Evolutionary conservation across 2,113 vertebrate genomes (phyloP).

Genomic region (Canis aureus): DNA sequence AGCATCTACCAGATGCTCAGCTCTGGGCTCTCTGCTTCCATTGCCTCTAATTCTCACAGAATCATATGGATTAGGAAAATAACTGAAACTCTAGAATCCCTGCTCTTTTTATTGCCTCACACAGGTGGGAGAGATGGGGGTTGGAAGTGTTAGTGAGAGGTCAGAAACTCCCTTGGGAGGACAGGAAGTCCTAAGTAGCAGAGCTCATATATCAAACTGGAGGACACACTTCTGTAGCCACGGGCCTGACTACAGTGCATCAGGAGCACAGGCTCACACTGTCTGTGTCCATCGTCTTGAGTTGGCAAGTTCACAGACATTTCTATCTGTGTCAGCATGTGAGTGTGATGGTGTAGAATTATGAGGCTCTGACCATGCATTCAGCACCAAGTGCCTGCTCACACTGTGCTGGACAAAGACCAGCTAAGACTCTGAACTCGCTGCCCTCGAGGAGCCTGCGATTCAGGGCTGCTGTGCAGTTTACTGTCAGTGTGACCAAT

Average conservation of each 20-base stretch:
- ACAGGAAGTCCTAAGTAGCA: constrained; percentile 16
- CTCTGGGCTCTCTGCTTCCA: background rate
- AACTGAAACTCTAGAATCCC: constrained; percentile 10
- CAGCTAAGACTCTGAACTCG: background rate
- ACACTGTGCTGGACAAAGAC: background rate
- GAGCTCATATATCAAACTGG: background rate
- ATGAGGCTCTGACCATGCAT: background rate
- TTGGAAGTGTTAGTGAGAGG: background rate
- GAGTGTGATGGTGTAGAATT: background rate
- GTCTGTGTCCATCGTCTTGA: background rate
- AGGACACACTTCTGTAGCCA: background rate
- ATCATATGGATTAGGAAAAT: constrained; percentile 21
- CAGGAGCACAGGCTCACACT: background rate
- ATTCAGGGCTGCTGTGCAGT: background rate
- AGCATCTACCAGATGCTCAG: background rate
- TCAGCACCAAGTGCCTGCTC: background rate
- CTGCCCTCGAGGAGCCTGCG: background rate
- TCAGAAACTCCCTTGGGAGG: background rate
- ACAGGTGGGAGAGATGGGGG: background rate
- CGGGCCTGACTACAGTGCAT: background rate
- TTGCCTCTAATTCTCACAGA: constrained; percentile 14
- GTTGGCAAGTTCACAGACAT: background rate
- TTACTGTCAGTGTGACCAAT: background rate
- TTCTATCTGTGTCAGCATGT: background rate
- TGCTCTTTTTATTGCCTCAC: constrained; percentile 19